These are phyloP conservation scores for Drosophila nr. fundita DNA, from an alignment of 2,888 invertebrate species.

Conservation along the genomic window DNA sequence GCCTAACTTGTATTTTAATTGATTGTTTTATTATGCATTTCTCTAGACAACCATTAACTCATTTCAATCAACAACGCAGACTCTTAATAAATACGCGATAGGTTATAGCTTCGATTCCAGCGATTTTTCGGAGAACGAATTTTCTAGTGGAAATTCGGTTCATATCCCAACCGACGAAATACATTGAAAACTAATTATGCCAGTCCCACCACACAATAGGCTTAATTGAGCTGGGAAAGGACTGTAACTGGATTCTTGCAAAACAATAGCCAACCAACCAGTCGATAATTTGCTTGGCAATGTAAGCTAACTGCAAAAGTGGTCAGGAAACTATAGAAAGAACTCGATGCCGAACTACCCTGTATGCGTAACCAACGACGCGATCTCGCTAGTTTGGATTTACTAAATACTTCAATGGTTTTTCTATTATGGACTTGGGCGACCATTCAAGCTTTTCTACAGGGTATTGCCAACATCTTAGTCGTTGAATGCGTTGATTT, in stretches of 20 bases:
- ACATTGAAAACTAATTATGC: constrained; percentile 60
- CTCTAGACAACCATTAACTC: neutral
- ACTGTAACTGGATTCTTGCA: constrained; percentile 34
- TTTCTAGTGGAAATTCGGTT: neutral
- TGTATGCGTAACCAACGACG: neutral
- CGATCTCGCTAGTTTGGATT: neutral
- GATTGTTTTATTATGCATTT: neutral
- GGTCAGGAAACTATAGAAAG: neutral
- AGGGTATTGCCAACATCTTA: constrained; percentile 40
- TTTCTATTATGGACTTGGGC: neutral
- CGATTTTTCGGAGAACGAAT: neutral
- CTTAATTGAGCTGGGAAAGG: constrained; percentile 17
- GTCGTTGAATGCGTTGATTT: constrained; percentile 27
- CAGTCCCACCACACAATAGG: constrained; percentile 7
- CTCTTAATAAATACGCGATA: neutral
- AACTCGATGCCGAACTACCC: neutral
- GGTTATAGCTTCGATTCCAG: neutral
- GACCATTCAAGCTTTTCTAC: neutral
- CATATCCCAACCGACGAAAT: neutral
- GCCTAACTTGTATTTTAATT: neutral
- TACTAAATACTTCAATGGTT: neutral
- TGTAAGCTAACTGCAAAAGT: constrained; percentile 47
- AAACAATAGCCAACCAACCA: constrained; percentile 54
- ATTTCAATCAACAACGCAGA: neutral
- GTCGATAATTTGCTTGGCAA: constrained; percentile 69